These are phyloP conservation scores for Paradoxurus hermaphroditus DNA, from an alignment of 2,113 vertebrate species.

Conservation along the genomic window DNA sequence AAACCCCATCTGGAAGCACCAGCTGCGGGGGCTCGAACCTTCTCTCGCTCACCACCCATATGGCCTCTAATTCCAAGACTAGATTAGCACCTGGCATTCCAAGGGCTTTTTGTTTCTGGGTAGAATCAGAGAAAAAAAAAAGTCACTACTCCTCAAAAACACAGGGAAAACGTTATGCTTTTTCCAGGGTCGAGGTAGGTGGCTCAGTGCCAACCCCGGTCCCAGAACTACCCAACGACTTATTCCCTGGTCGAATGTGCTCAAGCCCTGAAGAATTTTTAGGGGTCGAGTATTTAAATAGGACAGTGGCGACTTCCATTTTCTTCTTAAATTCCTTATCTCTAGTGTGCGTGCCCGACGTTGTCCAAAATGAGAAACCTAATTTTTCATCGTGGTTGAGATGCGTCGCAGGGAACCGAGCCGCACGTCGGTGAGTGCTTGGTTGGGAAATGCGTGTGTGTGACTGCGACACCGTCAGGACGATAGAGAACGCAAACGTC, in stretches of 20 bases:
- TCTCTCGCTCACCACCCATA: neutral
- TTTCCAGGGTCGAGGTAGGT: neutral
- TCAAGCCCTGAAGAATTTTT: neutral
- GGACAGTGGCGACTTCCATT: neutral
- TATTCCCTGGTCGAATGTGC: neutral
- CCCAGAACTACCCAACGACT: neutral
- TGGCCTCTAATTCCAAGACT: neutral
- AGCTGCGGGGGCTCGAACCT: neutral
- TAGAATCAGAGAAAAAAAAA: neutral
- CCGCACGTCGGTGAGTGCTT: neutral
- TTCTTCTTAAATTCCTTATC: neutral
- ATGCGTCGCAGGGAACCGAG: neutral
- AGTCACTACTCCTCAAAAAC: neutral
- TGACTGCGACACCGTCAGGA: neutral
- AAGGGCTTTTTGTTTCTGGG: neutral
- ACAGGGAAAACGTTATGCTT: neutral
- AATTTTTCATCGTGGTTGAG: neutral
- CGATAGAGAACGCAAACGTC: neutral
- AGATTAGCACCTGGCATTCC: neutral
- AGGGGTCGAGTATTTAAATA: neutral
- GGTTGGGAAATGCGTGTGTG: neutral
- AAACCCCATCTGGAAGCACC: neutral
- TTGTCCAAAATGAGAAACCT: neutral
- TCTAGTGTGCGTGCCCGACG: neutral
- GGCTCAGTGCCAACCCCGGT: neutral